Evolutionary conservation across 2,888 invertebrate genomes (phyloP), one percentile per base, ranked within the genome.

Genomic region (Apamea anceps): DNA sequence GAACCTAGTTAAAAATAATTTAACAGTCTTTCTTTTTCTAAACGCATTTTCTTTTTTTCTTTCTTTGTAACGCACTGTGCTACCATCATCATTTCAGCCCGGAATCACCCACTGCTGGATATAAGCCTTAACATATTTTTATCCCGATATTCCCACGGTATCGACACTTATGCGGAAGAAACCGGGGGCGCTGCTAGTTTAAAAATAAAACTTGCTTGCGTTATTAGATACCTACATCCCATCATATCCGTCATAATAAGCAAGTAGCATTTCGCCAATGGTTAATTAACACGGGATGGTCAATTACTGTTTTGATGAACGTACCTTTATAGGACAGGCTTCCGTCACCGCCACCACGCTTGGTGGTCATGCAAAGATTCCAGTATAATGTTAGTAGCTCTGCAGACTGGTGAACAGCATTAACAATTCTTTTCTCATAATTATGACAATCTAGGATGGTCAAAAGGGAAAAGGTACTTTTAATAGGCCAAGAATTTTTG

Each of bases 271-370:
- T 62, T 37, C 1, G 25, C 37, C 28, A 51, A 62, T 51, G 45
- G 15, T 15, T 60, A 77, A 57, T 48, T 13, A 32, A 48, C 51
- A 28, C 10, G 12, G 15, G 4, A n/a, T 28, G 57, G 60, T 68
- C 51, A 68, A 60, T 78, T 37, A 62, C 60, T 32, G 42, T 1
- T 68, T 62, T 60, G 25, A 60, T 67, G 37, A 77, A 54, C 48
- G 42, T 0, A 3, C 13, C 10, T 79, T 79, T 67, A 18, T 63
- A 54, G 77, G 25, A 45, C 76, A 32, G 18, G 8, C 25, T 54
- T 77, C 76, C 42, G 76, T 42, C 42, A 42, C 25, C 28, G 51
- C 18, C 28, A 63, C 25, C 25, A 51, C 7, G 62, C 25, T 51
- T 76, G 25, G 32, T 75, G 1, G n/a, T 25, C 7, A 63, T 51